A percentile compares a stretch with the other conserved stretches of the same genome.
phyloP scores from a whole-genome alignment of 2,888 invertebrate genomes.

The Chydorus sphaericus region DNA sequence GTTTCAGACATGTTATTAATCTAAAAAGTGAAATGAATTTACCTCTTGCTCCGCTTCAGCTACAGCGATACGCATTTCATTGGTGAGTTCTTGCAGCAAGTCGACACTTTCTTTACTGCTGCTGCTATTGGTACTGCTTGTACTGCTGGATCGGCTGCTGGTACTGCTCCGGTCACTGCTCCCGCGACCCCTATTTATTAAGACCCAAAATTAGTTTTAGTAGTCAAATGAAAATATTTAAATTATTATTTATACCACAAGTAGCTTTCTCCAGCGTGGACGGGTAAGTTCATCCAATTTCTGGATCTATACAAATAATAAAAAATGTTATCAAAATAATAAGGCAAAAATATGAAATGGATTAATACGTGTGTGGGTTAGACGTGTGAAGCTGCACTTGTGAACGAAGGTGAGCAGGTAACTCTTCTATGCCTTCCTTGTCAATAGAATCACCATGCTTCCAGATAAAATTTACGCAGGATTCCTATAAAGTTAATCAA shows the following conservation, averaged over 20 bases:
- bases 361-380: not conserved
- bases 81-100: constrained; percentile 7
- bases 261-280: not conserved
- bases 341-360: not conserved
- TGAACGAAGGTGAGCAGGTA: constrained; percentile 40
- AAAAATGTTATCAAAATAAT: not conserved
- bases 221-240: not conserved
- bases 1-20: not conserved
- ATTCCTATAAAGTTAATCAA: constrained; percentile 29
- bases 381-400: constrained; percentile 28
- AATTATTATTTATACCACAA: not conserved
- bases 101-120: constrained; percentile 9
- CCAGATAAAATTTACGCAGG: constrained; percentile 38
- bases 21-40: not conserved
- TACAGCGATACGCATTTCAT: constrained; percentile 5
- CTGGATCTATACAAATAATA: not conserved
- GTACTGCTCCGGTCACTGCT: constrained; percentile 3
- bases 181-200: not conserved
- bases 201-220: no score
- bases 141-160: constrained; percentile 5
- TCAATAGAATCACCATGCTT: constrained; percentile 38
- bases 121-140: constrained; percentile 16
- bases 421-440: constrained; percentile 39
- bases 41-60: constrained; percentile 8
- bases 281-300: not conserved